Base-by-base conservation (phyloP, 2,888 invertebrate species). In the Mamestra brassicae region DNA sequence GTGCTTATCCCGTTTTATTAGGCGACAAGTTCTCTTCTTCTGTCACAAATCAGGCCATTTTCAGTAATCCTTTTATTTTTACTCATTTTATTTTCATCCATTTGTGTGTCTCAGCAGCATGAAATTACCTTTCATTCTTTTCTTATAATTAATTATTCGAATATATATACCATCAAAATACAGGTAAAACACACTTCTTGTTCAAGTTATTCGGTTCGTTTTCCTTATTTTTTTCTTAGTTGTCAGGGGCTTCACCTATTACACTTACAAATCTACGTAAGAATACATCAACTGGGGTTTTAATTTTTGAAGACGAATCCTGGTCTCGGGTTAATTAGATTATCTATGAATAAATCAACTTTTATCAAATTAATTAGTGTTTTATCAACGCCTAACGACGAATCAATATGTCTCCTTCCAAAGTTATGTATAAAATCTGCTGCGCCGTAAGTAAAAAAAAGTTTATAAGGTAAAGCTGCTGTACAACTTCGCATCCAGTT, bases 181-280 rank as follows among this genome's bases (percentile, higher is more conserved):
- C 58, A 3, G 34, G n/a, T 34, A 38, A 36, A 61, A 58, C 17
- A 55, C 13, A 54, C n/a, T 17, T 65, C 11, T 42, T 42, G 42
- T 77, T 65, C 13, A 26, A 7, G 2, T 42, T 54, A 26, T 61
- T 78, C 11, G 26, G n/a, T 50, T 50, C 0, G 3, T 78, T 80
- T 83, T 69, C 83, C 79, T 80, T 62, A 67, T 77, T 55, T 74
- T 52, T 4, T 6, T 45, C 15, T 7, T 45, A 13, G 26, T 65
- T 10, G 11, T 70, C 38, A 65, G 68, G 80, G 83, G 83, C 68
- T 72, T 83, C 34, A 72, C 71, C 60, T 10, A 34, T 13, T 26
- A 58, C 58, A 4, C 34, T 55, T 54, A 60, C 3, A 47, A 47
- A 26, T 26, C 13, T 26, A 77, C 42, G 38, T 57, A 66, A 3